These are phyloP conservation scores for Orientallactaga sibirica DNA, from an alignment of 2,797 vertebrate species.

Conservation along the genomic window DNA sequence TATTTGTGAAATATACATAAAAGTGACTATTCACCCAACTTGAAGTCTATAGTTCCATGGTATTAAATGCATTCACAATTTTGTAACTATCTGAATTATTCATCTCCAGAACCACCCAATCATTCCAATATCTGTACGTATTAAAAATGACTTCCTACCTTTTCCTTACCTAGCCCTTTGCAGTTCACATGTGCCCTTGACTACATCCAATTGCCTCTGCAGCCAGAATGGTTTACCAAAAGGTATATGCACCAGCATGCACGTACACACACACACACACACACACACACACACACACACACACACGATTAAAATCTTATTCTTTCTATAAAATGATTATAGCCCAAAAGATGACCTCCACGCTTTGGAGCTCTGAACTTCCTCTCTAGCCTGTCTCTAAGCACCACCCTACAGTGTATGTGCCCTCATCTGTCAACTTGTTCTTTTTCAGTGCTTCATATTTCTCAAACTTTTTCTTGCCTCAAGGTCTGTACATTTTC, in stretches of 20 bases:
- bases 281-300: no score
- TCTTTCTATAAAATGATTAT: background rate
- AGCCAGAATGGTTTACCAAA: background rate
- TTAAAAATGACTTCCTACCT: background rate
- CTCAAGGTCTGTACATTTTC: background rate
- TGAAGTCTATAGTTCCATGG: background rate
- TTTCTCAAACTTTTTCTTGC: background rate
- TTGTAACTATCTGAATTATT: background rate
- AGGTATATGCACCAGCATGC: no score
- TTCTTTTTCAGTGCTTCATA: background rate
- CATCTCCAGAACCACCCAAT: background rate
- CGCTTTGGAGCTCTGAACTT: background rate
- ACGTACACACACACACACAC: background rate
- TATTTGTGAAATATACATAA: background rate
- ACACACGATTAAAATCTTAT: background rate
- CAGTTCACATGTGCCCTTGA: background rate
- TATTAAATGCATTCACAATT: background rate
- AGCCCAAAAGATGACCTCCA: accelerated
- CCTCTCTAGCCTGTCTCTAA: background rate
- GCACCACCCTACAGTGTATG: accelerated
- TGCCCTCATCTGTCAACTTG: accelerated
- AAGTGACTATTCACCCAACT: background rate
- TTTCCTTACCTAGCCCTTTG: background rate
- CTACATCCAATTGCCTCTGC: background rate
- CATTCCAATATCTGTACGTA: background rate